Evolutionary conservation across 2,888 invertebrate species (phyloP).

Genomic region (Papilio demoleus): DNA sequence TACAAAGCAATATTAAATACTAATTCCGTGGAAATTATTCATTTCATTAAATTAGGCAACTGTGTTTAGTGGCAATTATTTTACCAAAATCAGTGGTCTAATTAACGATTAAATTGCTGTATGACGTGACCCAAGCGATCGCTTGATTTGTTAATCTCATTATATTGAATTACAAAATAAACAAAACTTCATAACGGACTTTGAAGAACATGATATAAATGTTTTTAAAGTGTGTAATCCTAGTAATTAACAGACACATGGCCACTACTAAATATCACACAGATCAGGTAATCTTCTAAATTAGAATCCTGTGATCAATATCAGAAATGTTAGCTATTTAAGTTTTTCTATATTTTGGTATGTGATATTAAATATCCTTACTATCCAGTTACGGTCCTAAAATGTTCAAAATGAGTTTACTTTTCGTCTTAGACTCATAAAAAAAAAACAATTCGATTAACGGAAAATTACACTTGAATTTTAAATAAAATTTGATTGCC

Average conservation of each 20-base stretch:
- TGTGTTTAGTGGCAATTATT: slow-evolving; percentile 26
- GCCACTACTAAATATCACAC: background rate
- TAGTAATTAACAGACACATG: background rate
- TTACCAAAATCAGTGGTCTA: slow-evolving; percentile 23
- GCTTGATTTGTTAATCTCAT: slow-evolving; percentile 16
- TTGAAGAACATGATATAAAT: background rate
- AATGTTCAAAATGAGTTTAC: no score
- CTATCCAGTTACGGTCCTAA: no score
- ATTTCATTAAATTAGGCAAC: slow-evolving; percentile 33
- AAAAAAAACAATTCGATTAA: background rate
- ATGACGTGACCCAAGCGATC: slow-evolving; percentile 19
- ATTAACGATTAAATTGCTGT: slow-evolving; percentile 24
- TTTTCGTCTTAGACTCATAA: background rate
- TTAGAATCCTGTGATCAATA: no score
- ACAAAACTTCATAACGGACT: background rate
- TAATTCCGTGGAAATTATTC: slow-evolving; percentile 25
- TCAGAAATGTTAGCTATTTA: no score
- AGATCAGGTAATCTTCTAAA: background rate
- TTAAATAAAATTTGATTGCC: slow-evolving; percentile 13
- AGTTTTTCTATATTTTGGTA: no score
- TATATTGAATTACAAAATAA: background rate
- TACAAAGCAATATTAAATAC: slow-evolving; percentile 14
- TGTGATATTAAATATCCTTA: no score
- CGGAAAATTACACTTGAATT: slow-evolving; percentile 6
- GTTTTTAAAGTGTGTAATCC: background rate